Base-by-base conservation (phyloP, 2,113 vertebrate species). In the Prinia subflava region DNA sequence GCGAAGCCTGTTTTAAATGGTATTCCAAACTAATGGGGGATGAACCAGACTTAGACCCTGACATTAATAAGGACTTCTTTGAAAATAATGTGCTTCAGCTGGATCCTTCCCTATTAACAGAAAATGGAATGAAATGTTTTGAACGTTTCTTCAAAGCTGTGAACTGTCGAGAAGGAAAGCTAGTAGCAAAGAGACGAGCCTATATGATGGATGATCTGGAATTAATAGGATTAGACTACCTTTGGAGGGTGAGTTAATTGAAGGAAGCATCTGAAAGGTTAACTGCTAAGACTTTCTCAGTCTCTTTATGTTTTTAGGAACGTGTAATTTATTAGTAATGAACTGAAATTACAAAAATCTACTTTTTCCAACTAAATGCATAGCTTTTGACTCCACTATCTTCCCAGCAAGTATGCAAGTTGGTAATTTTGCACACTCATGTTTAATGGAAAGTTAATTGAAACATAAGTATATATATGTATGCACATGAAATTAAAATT, bases 131-230 rank as follows among this genome's bases (percentile, higher is more conserved):
- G 99, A 99, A 99, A 98, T 99, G 99, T 98, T 99, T 99, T 97
- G 99, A 99, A 97, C 98, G 99, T 96, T 99, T 99, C 98, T 99
- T 99, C 98, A 99, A 99, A 98, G 99, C 99, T 87, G 99, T 99
- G 95, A 99, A 99, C 97, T 99, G 99, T 98, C 98, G 99, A 95
- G 99, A 99, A 98, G 99, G 99, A 96, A 99, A 99, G 95, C 98
- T 99, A 95, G 99, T 99, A 95, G 99, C 99, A 69, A 99, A 99
- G 95, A 98, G 99, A 76, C 97, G 99, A 95, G 99, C 99, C 55
- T 99, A 99, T 98, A 99, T 99, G 99, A 99, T 99, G 99, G 99
- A 99, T 97, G 99, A 99, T 97, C 98, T 99, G 98, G 99, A 99
- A 95, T 97, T 99, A 95, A 99, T 99, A 97, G 99, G 99, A 95